phyloP scores from a whole-genome alignment of 2,113 vertebrate species.

The Nematolebias whitei region DNA sequence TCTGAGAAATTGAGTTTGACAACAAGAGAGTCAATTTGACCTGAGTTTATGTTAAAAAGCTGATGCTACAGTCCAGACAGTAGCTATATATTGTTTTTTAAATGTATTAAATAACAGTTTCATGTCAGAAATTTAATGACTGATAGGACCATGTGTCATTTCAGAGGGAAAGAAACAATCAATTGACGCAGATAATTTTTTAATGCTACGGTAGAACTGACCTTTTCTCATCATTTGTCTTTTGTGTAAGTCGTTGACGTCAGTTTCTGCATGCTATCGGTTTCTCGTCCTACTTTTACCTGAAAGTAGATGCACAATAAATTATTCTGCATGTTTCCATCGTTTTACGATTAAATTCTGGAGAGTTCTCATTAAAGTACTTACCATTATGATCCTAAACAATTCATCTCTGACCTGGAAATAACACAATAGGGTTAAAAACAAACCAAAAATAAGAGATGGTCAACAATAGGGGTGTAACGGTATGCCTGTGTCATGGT shows the following conservation, averaged over 20 bases:
- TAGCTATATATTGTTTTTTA: too few species aligned
- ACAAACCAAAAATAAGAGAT: not conserved
- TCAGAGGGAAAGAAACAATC: not conserved
- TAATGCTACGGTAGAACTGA: slow-evolving; percentile 15
- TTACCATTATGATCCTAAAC: slow-evolving; percentile 56
- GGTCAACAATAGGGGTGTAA: not conserved
- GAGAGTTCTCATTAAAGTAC: slow-evolving; percentile 7
- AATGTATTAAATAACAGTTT: too few species aligned
- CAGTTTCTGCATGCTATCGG: slow-evolving; percentile 42
- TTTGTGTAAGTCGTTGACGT: slow-evolving; percentile 48
- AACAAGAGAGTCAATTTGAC: too few species aligned
- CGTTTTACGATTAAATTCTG: not conserved
- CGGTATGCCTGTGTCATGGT: too few species aligned
- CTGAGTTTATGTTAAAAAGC: too few species aligned
- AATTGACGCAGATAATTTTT: too few species aligned
- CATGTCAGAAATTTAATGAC: too few species aligned
- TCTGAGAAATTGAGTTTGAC: too few species aligned
- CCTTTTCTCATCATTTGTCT: slow-evolving; percentile 53
- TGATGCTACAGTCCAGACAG: too few species aligned
- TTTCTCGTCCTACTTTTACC: slow-evolving; percentile 41
- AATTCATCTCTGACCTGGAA: slow-evolving; percentile 74
- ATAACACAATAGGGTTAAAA: not conserved
- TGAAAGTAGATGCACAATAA: slow-evolving; percentile 27
- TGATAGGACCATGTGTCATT: too few species aligned
- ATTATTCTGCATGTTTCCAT: not conserved